Conservation (phyloP, 1,140 invertebrate genomes). For the Rhopalosiphum padi region DNA sequence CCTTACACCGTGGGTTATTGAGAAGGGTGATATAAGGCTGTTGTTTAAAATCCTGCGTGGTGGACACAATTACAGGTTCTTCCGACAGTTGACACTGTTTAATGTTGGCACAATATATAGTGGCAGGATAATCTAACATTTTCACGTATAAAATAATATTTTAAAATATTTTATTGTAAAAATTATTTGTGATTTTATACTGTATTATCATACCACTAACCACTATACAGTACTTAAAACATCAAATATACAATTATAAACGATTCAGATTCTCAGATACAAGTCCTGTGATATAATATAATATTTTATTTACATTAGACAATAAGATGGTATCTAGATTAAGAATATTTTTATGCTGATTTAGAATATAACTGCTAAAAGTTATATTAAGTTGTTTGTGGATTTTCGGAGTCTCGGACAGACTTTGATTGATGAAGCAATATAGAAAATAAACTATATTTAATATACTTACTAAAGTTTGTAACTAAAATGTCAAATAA, state of each 20-base stretch:
- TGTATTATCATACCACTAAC: not conserved
- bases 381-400: not conserved
- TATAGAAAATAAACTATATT: not conserved
- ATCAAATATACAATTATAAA: not conserved
- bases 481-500: not conserved
- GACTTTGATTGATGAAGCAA: not conserved
- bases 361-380: not conserved
- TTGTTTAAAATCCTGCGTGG: not conserved
- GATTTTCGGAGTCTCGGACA: not conserved
- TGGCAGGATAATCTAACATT: not conserved
- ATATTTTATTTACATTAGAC: not conserved
- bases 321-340: not conserved
- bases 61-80: constrained; percentile 3
- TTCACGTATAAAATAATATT: not conserved
- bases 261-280: not conserved
- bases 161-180: not conserved
- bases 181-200: not conserved
- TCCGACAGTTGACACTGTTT: not conserved
- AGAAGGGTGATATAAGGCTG: not conserved
- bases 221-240: not conserved
- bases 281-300: not conserved
- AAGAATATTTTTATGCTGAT: not conserved
- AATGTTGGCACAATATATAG: not conserved
- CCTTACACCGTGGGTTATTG: not conserved
- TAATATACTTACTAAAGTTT: not conserved